Evolutionary conservation across 2,888 invertebrate species (phyloP), one percentile per base, ranked within the genome.

Genomic region (Cataglyphis altisquamis): DNA sequence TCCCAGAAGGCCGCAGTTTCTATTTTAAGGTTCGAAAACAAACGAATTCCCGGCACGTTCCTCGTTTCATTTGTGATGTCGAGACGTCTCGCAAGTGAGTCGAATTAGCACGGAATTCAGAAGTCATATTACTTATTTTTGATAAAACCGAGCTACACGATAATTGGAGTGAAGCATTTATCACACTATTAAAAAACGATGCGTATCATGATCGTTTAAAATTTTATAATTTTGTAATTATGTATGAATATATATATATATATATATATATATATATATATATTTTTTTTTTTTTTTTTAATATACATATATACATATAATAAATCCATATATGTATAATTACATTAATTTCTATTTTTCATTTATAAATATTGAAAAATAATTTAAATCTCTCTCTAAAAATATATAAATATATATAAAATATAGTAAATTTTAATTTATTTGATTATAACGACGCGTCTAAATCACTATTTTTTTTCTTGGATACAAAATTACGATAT

Each of bases 1-100:
- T 87, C 87, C 85, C 70, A 78, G 90, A 83, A 86, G 86, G 86
- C 87, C 77, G 84, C 85, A 80, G 70, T 87, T 91, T 93, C 92
- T 93, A 93, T 94, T 94, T 93, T 90, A 87, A 90, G 93, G 91
- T 90, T 91, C 86, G 91, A 92, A 93, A 94, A 94, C 92, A 93
- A 93, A 92, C 93, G 88, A 89, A 91, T 90, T 89, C 86, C 82
- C 80, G 75, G 75, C 82, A 68, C 62, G 73, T 74, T 82, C 82
- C 62, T 66, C 81, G 85, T 86, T 85, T 87, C 87, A 77, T 80
- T 84, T 78, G 81, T 74, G 68, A 84, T 80, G 75, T 77, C 25
- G 62, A 48, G 77, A 36, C 83, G 57, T 25, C 66, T 67, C 21
- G 57, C 84, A 55, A 55, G 64, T 81, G 64, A 63, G 73, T 77